Evolutionary conservation across 2,113 vertebrate genomes (phyloP).

Genomic region (Rhinolophus sinicus): DNA sequence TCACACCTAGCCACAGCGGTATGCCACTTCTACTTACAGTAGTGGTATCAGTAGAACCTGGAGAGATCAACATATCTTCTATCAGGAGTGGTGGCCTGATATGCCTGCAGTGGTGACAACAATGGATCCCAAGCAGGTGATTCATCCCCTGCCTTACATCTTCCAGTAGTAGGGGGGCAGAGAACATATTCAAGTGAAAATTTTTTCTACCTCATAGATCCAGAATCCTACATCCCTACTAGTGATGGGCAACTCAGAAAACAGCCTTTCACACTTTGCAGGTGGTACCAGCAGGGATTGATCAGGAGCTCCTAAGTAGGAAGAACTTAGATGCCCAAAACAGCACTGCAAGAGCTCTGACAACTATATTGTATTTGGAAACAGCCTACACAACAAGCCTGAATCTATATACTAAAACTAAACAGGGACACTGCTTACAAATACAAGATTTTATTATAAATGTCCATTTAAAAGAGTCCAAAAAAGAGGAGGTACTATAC

Average conservation of each 20-base stretch:
- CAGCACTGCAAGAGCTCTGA: neutral
- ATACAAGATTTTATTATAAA: neutral
- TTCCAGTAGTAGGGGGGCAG: neutral
- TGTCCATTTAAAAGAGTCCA: neutral
- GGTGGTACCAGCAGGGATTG: neutral
- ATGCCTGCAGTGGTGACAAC: neutral
- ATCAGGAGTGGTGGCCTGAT: neutral
- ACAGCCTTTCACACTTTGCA: neutral
- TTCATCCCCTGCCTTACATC: fast-evolving
- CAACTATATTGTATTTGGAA: slow-evolving; percentile 4
- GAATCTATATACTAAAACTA: neutral
- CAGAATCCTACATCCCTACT: neutral
- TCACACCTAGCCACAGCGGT: too few species aligned
- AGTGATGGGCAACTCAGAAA: neutral
- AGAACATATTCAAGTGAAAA: neutral
- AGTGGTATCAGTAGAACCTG: neutral
- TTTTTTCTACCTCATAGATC: neutral
- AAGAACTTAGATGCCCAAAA: neutral
- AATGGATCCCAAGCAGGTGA: neutral
- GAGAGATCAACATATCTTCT: neutral
- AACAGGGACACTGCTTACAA: neutral
- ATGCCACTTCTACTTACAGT: too few species aligned
- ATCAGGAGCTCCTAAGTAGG: neutral
- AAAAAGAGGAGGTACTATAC: neutral
- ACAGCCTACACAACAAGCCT: neutral